Conservation (phyloP, 2,888 invertebrate genomes). For the Orthonychiurus folsomi region DNA sequence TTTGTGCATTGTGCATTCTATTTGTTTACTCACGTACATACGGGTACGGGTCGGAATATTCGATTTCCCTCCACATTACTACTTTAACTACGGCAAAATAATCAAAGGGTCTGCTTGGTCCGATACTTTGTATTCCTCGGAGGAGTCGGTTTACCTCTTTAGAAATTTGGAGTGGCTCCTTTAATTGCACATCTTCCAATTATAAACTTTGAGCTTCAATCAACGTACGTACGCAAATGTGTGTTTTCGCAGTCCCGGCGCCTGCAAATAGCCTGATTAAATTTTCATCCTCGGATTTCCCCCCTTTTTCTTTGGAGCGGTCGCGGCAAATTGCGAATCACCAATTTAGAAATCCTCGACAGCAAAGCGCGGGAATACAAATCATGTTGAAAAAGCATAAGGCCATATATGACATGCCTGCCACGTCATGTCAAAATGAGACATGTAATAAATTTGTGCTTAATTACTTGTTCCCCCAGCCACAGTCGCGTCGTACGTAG, state of each 20-base stretch:
- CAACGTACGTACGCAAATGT: neutral
- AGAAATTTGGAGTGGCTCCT: neutral
- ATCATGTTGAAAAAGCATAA: neutral
- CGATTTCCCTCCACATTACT: no score
- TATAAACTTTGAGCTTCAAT: neutral
- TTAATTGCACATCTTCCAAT: neutral
- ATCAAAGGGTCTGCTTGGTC: no score
- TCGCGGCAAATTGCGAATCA: no score
- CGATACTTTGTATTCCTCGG: no score
- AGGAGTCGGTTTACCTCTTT: no score
- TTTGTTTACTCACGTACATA: no score
- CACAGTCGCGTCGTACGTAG: no score
- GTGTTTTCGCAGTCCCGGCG: neutral
- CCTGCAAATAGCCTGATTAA: neutral
- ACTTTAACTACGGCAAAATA: no score
- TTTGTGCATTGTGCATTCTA: no score
- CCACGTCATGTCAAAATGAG: neutral
- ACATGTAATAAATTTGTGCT: neutral
- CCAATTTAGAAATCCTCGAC: neutral
- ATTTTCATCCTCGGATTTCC: neutral
- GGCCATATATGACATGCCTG: neutral
- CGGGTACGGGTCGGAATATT: no score
- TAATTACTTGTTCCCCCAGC: neutral
- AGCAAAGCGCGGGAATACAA: neutral
- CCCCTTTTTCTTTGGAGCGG: no score